Evolutionary conservation across 2,888 invertebrate species (phyloP), one percentile per base, ranked within the genome.

Genomic region (Trissoscelio sp.): DNA sequence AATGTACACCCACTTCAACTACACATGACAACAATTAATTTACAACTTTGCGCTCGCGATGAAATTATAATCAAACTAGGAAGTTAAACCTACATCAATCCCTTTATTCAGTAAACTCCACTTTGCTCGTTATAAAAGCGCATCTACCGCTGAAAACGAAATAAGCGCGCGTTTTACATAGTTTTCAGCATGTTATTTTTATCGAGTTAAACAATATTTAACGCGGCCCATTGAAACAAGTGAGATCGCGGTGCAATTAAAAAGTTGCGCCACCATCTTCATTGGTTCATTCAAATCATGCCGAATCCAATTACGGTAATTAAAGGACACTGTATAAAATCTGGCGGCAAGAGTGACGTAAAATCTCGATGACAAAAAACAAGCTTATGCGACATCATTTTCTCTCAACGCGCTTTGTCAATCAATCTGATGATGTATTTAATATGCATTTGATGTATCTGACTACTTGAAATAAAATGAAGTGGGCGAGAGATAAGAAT

Each of bases 11-110:
- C n/a, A 42, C 18, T 7, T 55, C 58, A 64, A 64, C 55, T 53
- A 55, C 53, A 64, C 55, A 60, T 34, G 44, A 73, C 55, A 62
- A 62, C 67, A 70, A 69, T 77, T 77, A 67, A 77, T 77, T 77
- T 48, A 42, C 39, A 78, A 55, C 55, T 62, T 55, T 69, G 34
- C n/a, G 31, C 53, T 55, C n/a, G 22, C 24, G 55, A 69, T 60
- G 62, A 75, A 51, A 78, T 70, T 70, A 64, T 64, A 70, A 64
- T 78, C 57, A 70, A 55, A 78, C 70, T 64, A 42, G 48, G 18
- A 78, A 78, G 64, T 78, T 70, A 64, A 69, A 48, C 55, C 60
- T 39, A 14, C 46, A 77, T 62, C 62, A 62, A 53, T 55, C 34
- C 28, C 51, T 24, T 57, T 37, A 55, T 64, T 70, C 39, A 34